These are phyloP conservation scores for Falco concolor DNA, from an alignment of 2,797 vertebrate genomes.

Conservation along the genomic window DNA sequence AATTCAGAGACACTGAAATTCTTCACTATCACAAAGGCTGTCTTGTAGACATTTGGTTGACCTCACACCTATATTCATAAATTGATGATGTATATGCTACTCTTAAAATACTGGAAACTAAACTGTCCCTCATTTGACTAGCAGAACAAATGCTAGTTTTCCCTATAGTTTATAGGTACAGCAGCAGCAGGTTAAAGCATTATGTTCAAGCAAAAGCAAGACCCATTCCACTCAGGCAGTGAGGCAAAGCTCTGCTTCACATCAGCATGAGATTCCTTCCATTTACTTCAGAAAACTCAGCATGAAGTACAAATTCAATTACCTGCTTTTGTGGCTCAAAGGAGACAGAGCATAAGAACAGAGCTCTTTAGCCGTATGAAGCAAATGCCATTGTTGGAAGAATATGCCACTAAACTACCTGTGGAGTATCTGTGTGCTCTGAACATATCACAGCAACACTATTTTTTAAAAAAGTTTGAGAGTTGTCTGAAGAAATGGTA, in stretches of 20 bases:
- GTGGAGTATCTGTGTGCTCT: not conserved
- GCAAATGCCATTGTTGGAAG: not conserved
- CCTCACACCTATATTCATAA: not conserved
- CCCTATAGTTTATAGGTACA: not conserved
- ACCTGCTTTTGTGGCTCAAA: not conserved
- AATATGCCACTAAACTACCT: not conserved
- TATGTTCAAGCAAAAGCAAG: not conserved
- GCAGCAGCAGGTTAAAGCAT: not conserved
- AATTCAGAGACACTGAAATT: not conserved
- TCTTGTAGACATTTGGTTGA: not conserved
- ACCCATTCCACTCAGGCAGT: not conserved
- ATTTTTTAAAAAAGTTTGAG: not conserved
- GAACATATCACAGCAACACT: not conserved
- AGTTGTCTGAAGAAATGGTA: not conserved
- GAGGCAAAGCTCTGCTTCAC: not conserved
- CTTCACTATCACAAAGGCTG: not conserved
- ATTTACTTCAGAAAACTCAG: not conserved
- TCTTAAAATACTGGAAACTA: not conserved
- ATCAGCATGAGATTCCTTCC: not conserved
- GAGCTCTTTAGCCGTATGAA: not conserved
- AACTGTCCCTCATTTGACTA: not conserved
- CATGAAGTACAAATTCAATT: not conserved
- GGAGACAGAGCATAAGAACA: not conserved
- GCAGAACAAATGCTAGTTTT: not conserved
- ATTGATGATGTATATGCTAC: not conserved